A percentile compares a stretch with the other conserved stretches of the same genome.
Conservation (phyloP, 2,113 vertebrate genomes). For the Platysternon megacephalum region DNA sequence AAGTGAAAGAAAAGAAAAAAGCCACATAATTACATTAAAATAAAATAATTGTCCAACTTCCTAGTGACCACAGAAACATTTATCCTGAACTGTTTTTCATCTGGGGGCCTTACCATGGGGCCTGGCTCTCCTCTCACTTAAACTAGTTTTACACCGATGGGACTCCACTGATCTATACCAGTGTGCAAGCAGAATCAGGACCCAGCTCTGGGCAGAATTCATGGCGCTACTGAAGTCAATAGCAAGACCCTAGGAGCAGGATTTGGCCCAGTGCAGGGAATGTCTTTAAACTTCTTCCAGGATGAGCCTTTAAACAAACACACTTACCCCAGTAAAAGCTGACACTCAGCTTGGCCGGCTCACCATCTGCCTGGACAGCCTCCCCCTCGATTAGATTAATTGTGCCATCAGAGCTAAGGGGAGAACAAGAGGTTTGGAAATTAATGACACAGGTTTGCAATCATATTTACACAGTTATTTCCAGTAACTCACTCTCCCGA, state of each 20-base stretch:
- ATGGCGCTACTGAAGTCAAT: fast-evolving
- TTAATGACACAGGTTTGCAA: not conserved
- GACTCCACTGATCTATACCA: not conserved
- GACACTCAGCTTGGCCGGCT: conserved; percentile 89
- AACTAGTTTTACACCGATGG: not conserved
- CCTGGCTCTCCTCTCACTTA: not conserved
- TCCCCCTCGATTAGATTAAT: conserved; percentile 84
- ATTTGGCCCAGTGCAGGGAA: not conserved
- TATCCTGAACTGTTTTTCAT: not conserved
- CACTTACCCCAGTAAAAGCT: conserved; percentile 89
- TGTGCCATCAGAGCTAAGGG: conserved; percentile 76
- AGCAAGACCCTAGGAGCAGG: not conserved
- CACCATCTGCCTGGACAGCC: conserved; percentile 81
- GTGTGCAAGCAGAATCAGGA: not conserved
- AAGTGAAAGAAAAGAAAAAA: not conserved
- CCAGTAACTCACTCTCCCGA: not conserved
- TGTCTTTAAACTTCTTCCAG: not conserved
- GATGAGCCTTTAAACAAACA: not conserved
- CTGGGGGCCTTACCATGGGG: not conserved
- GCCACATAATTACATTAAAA: not conserved
- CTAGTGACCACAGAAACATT: not conserved
- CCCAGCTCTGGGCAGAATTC: not conserved
- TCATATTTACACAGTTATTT: fast-evolving
- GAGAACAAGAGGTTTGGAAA: not conserved
- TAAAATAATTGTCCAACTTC: not conserved